Base-by-base conservation (phyloP, 1,140 invertebrate genomes). In the Aphelenchoides fujianensis region DNA sequence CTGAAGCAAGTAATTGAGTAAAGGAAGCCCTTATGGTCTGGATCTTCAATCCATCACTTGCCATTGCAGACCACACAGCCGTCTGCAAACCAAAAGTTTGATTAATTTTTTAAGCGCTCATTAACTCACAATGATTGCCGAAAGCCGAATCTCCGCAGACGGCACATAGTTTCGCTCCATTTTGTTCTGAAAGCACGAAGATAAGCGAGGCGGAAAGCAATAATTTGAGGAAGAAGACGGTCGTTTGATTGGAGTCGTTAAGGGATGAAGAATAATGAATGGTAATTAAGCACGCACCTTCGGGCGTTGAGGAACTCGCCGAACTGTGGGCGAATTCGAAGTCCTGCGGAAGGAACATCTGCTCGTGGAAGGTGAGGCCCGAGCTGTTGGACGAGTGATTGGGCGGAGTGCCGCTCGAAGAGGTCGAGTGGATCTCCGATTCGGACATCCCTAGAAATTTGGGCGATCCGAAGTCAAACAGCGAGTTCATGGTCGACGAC, bases 261-360 rank as follows among this genome's bases (percentile, higher is more conserved):
- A n/a, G n/a, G n/a, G n/a, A n/a, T n/a, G n/a, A n/a, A n/a, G n/a
- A n/a, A n/a, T n/a, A n/a, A n/a, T n/a, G n/a, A n/a, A n/a, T n/a
- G n/a, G n/a, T n/a, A n/a, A n/a, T n/a, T n/a, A n/a, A n/a, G n/a
- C n/a, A n/a, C n/a, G n/a, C 5, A 19, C 55, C 55, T 23, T 59
- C 55, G 55, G 5, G 5, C 23, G 55, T 59, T 59, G 55, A 59
- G 12, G 55, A 59, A 59, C 55, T 59, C 19, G 55, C 55, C 5
- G 7, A 16, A 23, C 55, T 59, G 5, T 32, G 5, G 55, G 23
- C 41, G 41, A 48, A 48, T 59, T 59, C 5, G 23, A 7, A 59
- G 5, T 19, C 5, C 5, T 59, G 5, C 23, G 5, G 5, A 5
- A 23, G 12, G 19, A 7, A 7, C 19, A 19, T 59, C 23, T 59